Evolutionary conservation across 2,113 vertebrate species (phyloP), one percentile per base, ranked within the genome.

Genomic region (Sinocyclocheilus anshuiensis): DNA sequence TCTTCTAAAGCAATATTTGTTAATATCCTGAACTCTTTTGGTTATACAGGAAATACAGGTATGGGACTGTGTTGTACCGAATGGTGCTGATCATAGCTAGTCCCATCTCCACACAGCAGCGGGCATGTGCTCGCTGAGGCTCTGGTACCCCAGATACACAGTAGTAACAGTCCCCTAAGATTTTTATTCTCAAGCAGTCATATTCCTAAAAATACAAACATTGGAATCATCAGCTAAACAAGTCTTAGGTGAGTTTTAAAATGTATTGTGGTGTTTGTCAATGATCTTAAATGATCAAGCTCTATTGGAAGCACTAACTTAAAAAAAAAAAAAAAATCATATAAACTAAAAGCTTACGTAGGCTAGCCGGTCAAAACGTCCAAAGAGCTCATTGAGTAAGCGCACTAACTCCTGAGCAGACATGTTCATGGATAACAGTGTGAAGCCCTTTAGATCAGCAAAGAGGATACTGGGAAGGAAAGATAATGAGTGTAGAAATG

Each of bases 371-470:
- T 99, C 98, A 90, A 99, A 99, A 92, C 97, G 95, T 88, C 97
- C 97, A 91, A 99, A 99, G 77, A 99, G 97, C 86, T 99, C 97
- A 22, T 99, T 99, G 81, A 99, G 94, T 91, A 96, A 98, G 91
- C 96, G 94, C 81, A 99, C 97, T 89, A 99, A 84, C 86, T 98
- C 98, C 92, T 98, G 97, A 50, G 98, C 97, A 0, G 96, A 98
- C 87, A 99, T 92, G 84, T 96, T 99, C 88, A 98, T 98, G 75
- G 97, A 98, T 87, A 98, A 93, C 90, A 97, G 96, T 85, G 98
- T 99, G 89, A 99, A 99, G 85, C 97, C 97, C 93, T 99, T 99
- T 81, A 99, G 97, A 91, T 99, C 98, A 93, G 97, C 97, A 93
- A 99, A 99, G 91, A 99, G 97, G 92, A 99, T 99, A 92, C 98